Evolutionary conservation across 2,888 invertebrate species (phyloP).

Genomic region (Pseudanteris insignis): DNA sequence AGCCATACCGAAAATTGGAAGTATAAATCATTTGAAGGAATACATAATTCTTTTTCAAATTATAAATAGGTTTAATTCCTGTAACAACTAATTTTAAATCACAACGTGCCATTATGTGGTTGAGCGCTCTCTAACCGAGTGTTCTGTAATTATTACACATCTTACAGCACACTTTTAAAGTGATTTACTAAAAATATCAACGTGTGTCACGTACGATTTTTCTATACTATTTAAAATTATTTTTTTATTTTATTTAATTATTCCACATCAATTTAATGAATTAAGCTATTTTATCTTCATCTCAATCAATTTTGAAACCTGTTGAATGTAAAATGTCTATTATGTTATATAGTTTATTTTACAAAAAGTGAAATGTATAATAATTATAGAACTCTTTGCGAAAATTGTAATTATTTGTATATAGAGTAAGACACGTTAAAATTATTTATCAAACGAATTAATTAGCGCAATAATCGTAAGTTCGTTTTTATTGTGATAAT

Average conservation of each 20-base stretch:
- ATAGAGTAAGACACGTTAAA: conserved; percentile 6
- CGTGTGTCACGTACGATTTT: too few species aligned
- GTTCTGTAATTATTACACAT: conserved; percentile 22
- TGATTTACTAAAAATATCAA: too few species aligned
- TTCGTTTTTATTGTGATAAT: conserved; percentile 10
- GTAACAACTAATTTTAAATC: conserved; percentile 2
- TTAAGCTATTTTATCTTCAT: too few species aligned
- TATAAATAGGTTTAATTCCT: too few species aligned
- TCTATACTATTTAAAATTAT: too few species aligned
- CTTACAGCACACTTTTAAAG: conserved; percentile 1
- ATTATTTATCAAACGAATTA: conserved; percentile 10
- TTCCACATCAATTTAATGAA: too few species aligned
- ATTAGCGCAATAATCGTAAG: conserved; percentile 6
- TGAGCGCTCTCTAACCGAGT: conserved; percentile 4
- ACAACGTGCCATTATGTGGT: conserved; percentile 6
- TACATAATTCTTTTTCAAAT: too few species aligned
- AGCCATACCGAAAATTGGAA: too few species aligned
- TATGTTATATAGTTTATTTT: conserved; percentile 2
- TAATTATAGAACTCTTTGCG: conserved; percentile 16
- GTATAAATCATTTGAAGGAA: too few species aligned
- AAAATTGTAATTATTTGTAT: conserved; percentile 16
- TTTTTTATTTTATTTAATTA: too few species aligned
- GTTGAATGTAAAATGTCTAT: too few species aligned
- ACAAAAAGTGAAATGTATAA: conserved; percentile 15
- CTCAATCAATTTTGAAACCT: too few species aligned